Evolutionary conservation across 2,113 vertebrate genomes (phyloP).

Genomic region (Pterocles orientalis): DNA sequence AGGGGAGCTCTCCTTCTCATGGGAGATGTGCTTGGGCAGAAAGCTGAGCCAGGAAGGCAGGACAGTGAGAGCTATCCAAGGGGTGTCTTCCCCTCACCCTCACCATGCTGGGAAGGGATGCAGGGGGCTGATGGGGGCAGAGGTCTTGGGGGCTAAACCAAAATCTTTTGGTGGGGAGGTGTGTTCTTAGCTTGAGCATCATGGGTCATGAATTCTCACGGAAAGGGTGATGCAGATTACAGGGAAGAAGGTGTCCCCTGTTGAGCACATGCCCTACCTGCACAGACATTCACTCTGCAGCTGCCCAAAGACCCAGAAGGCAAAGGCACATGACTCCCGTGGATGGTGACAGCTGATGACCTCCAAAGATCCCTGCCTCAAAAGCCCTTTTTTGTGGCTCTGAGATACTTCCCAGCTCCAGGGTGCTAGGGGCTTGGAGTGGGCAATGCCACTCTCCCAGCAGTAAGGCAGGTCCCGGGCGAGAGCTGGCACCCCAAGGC

Average conservation of each 20-base stretch:
- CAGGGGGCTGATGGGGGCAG: fast-evolving
- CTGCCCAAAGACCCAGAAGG: neutral
- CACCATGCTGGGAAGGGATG: fast-evolving
- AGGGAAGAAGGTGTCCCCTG: neutral
- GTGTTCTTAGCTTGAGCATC: neutral
- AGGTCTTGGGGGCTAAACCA: neutral
- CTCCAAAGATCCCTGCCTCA: neutral
- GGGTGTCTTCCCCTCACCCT: fast-evolving
- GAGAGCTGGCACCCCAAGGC: neutral
- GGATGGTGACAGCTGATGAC: neutral
- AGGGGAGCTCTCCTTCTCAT: neutral
- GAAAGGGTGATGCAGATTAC: neutral
- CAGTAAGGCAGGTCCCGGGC: neutral
- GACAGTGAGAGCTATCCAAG: fast-evolving
- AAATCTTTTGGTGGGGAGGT: neutral
- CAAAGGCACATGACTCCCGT: fast-evolving
- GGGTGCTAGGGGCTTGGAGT: neutral
- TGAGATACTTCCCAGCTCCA: neutral
- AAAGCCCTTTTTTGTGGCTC: neutral
- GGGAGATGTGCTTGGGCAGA: neutral
- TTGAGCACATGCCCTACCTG: neutral
- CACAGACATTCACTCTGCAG: neutral
- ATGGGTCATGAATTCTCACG: neutral
- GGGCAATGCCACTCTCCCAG: neutral
- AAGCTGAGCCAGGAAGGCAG: neutral